Percentiles rank a stretch among this genome's conserved stretches.
Conservation (phyloP, 1,140 invertebrate species). For the Aphaenogaster ashmeadi region DNA sequence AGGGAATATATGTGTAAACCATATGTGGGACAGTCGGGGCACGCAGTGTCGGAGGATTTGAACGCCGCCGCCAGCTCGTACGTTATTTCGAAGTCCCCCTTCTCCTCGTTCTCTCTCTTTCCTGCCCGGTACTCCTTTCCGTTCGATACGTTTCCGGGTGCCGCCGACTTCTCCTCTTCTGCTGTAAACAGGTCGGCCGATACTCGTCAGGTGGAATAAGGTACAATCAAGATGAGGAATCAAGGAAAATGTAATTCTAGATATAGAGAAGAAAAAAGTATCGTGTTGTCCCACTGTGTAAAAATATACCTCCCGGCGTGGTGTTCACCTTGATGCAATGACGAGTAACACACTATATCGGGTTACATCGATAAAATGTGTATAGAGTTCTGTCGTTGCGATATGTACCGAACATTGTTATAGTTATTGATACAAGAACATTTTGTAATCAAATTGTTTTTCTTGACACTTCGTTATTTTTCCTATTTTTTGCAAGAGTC, state of each 20-base stretch:
- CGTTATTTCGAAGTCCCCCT: not conserved
- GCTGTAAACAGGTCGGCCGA: not conserved
- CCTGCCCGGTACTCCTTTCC: not conserved
- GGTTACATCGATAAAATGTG: constrained; percentile 19
- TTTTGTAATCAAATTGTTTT: not conserved
- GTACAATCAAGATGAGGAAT: constrained; percentile 29
- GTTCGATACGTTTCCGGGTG: constrained; percentile 26
- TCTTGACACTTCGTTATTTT: not conserved
- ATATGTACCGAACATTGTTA: not conserved
- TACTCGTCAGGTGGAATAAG: constrained; percentile 16
- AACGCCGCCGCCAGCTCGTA: not conserved
- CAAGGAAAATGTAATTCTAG: constrained; percentile 34
- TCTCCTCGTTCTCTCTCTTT: not conserved
- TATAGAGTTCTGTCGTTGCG: not conserved
- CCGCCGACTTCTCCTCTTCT: not conserved
- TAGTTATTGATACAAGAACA: not conserved
- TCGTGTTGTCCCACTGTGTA: not conserved
- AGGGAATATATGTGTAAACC: constrained; percentile 59
- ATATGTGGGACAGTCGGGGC: constrained; percentile 45
- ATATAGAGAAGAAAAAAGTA: not conserved
- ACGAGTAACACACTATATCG: not conserved
- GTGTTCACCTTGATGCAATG: not conserved
- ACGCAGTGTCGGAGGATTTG: constrained; percentile 26
- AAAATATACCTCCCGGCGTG: not conserved
- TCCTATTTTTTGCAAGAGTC: not conserved